These are phyloP conservation scores for Halcyon leucocephala DNA, from an alignment of 2,797 vertebrate species.

Conservation along the genomic window DNA sequence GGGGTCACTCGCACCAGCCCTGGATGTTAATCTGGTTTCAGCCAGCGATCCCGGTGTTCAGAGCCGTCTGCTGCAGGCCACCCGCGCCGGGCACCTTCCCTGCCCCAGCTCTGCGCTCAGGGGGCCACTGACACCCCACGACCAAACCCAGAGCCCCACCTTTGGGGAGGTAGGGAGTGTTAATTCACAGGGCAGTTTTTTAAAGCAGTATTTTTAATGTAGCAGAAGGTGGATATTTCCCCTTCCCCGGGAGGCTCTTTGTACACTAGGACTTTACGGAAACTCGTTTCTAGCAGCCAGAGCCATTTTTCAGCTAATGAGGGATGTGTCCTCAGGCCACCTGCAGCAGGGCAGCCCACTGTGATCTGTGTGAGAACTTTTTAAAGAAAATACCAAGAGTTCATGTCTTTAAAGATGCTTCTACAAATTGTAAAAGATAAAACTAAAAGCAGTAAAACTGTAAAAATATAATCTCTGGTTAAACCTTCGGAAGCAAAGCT, in stretches of 20 bases:
- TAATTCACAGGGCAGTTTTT: accelerated
- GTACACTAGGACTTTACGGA: accelerated
- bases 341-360: background rate
- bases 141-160: background rate
- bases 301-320: accelerated
- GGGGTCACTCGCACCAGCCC: background rate
- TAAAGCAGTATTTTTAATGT: accelerated
- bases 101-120: accelerated
- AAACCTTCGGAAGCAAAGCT: accelerated
- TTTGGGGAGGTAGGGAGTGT: accelerated
- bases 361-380: accelerated
- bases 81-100: accelerated
- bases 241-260: background rate
- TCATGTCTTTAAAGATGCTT: background rate
- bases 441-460: background rate
- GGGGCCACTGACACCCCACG: accelerated
- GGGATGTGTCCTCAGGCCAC: background rate
- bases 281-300: accelerated
- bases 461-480: background rate
- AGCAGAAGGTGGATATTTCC: background rate
- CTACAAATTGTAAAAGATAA: background rate
- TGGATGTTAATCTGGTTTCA: accelerated
- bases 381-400: background rate
- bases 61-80: accelerated
- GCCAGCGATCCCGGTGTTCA: accelerated